Evolutionary conservation across 2,888 invertebrate genomes (phyloP).

Genomic region (Odontocolon sp.): DNA sequence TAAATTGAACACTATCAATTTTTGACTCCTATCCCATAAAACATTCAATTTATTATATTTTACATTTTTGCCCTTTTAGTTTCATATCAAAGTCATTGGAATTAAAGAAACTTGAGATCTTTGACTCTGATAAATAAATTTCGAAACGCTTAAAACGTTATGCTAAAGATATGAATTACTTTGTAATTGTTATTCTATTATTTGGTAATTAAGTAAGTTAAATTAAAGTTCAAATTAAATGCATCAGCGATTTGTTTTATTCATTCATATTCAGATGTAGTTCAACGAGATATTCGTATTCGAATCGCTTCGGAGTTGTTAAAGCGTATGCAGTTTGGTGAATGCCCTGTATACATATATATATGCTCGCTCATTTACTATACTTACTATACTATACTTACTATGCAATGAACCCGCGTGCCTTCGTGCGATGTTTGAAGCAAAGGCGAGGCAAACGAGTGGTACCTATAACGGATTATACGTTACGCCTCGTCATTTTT

Average conservation of each 20-base stretch:
- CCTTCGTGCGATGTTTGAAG: conserved; percentile 39
- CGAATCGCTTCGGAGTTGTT: conserved; percentile 8
- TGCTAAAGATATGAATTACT: too few relatives aligned
- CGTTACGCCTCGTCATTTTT: conserved; percentile 53
- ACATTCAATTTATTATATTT: too few relatives aligned
- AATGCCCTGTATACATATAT: conserved; percentile 2
- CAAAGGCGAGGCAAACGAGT: conserved; percentile 45
- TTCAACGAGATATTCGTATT: conserved; percentile 12
- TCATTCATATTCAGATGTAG: conserved; percentile 18
- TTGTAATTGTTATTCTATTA: neutral
- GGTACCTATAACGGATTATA: conserved; percentile 50
- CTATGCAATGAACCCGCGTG: conserved; percentile 51
- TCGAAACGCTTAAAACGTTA: too few relatives aligned
- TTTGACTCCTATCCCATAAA: too few relatives aligned
- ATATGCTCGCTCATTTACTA: conserved; percentile 18
- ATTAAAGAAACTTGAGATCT: too few relatives aligned
- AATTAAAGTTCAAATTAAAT: neutral
- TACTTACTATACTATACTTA: conserved; percentile 49
- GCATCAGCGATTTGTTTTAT: conserved; percentile 11
- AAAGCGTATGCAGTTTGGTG: conserved; percentile 33
- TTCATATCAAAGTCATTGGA: too few relatives aligned
- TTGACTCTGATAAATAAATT: too few relatives aligned
- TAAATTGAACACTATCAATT: too few relatives aligned
- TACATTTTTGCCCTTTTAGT: too few relatives aligned
- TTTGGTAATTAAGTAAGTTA: neutral